Evolutionary conservation across 1,140 invertebrate genomes (phyloP).

Genomic region (Polyergus mexicanus): DNA sequence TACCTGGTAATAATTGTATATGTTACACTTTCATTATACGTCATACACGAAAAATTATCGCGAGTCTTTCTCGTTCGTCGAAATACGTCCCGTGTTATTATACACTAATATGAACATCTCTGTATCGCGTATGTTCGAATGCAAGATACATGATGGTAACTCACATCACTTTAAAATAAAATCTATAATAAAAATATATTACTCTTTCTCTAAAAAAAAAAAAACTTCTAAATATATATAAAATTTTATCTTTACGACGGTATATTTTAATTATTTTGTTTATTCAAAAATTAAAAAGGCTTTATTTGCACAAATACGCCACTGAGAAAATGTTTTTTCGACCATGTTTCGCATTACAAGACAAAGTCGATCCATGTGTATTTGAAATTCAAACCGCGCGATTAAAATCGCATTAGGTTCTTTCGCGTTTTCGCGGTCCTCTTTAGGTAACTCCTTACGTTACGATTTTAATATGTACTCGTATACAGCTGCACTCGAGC

Average conservation of each 20-base stretch:
- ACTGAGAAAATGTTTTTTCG: slow-evolving; percentile 69
- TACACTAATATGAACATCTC: too few species aligned
- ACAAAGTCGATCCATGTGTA: slow-evolving; percentile 67
- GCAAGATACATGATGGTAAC: too few species aligned
- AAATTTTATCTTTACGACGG: neutral
- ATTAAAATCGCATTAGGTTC: slow-evolving; percentile 85
- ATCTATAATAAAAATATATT: neutral
- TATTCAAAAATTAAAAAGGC: neutral
- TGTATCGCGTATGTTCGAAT: too few species aligned
- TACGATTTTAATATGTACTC: neutral
- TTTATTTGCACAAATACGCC: slow-evolving; percentile 62
- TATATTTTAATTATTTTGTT: neutral
- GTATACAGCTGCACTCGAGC: neutral
- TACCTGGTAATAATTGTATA: too few species aligned
- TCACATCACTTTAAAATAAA: too few species aligned
- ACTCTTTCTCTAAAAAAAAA: too few species aligned
- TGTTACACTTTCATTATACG: too few species aligned
- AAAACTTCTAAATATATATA: neutral
- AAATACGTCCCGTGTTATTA: too few species aligned
- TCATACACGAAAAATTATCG: too few species aligned
- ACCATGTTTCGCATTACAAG: slow-evolving; percentile 63
- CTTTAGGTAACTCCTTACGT: slow-evolving; percentile 26
- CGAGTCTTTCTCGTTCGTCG: too few species aligned
- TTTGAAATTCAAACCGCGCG: slow-evolving; percentile 84
- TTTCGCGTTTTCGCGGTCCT: slow-evolving; percentile 60